A percentile compares a stretch with the other conserved stretches of the same genome.
Conservation (phyloP, 2,888 invertebrate species). For the Rhagophthalmus giganteus region DNA sequence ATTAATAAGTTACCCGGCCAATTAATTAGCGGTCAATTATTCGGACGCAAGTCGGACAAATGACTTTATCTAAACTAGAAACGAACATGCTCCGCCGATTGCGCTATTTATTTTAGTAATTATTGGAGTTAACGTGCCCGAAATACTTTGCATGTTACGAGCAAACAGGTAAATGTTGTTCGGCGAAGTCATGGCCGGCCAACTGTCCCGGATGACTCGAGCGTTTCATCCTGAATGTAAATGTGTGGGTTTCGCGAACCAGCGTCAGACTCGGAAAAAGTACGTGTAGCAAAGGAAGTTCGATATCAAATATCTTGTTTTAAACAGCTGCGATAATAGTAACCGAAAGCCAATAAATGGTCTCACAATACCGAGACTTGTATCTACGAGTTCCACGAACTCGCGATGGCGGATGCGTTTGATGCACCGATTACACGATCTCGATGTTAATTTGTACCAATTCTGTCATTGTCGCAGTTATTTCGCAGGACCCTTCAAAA, state of each 20-base stretch:
- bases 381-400: slow-evolving; percentile 12
- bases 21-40: neutral
- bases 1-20: neutral
- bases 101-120: slow-evolving; percentile 24
- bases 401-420: slow-evolving; percentile 35
- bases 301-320: slow-evolving; percentile 47
- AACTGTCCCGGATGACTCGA: slow-evolving; percentile 34
- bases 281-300: slow-evolving; percentile 45
- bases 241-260: slow-evolving; percentile 30
- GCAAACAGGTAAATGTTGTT: slow-evolving; percentile 32
- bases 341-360: slow-evolving; percentile 40
- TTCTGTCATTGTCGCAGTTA: slow-evolving; percentile 41
- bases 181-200: slow-evolving; percentile 35
- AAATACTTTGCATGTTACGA: slow-evolving; percentile 30
- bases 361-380: neutral
- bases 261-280: slow-evolving; percentile 31
- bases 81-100: slow-evolving; percentile 6
- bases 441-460: slow-evolving; percentile 42
- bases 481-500: slow-evolving; percentile 41
- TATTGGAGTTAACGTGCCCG: slow-evolving; percentile 28
- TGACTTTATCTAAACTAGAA: no score
- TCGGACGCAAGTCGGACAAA: no score
- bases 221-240: slow-evolving; percentile 33
- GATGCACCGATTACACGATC: slow-evolving; percentile 39
- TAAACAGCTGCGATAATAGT: slow-evolving; percentile 47